Evolutionary conservation across 2,113 vertebrate species (phyloP), one percentile per base, ranked within the genome.

Genomic region (Tupaia chinensis): DNA sequence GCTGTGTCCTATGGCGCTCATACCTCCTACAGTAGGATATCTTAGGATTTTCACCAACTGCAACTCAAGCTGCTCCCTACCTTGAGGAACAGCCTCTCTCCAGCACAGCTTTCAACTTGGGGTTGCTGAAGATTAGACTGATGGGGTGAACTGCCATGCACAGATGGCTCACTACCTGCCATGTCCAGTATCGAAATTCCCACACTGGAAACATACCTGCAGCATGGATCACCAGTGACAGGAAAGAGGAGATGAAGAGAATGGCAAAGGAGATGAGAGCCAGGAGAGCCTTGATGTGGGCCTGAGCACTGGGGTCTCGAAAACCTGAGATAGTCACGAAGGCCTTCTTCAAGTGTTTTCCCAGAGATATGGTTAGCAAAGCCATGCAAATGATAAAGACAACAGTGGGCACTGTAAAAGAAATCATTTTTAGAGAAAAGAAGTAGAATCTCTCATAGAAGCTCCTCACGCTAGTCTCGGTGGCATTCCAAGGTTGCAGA

Each of bases 241-340:
- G 73, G 69, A 98, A 97, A n/a, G 25, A 65, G 29, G 89, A 93
- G 53, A 25, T n/a, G 6, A 94, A 95, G n/a, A 97, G n/a, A 19
- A 96, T 0, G 1, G 81, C 13, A 65, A 95, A 96, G 23, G 83
- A 95, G n/a, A 93, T 19, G 11, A 98, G 44, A 44, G 22, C 27
- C 69, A 93, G 76, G 17, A 97, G 87, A 74, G 69, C 44, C 17
- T 3, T 78, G 73, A 66, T 0, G n/a, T 89, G 95, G 3, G 19
- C 72, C 63, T 83, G 88, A 6, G 23, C 53, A 0, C 76, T 58
- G 15, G 27, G 3, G 7, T 81, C 80, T 25, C 15, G 56, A 65
- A 73, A 87, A 76, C 72, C 27, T 0, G 29, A 92, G 22, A 32
- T 1, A 10, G 2, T 20, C 16, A 68, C 32, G 54, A 82, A 20